Conservation (phyloP, 2,888 invertebrate genomes). For the Flabesymbios commensalis region DNA sequence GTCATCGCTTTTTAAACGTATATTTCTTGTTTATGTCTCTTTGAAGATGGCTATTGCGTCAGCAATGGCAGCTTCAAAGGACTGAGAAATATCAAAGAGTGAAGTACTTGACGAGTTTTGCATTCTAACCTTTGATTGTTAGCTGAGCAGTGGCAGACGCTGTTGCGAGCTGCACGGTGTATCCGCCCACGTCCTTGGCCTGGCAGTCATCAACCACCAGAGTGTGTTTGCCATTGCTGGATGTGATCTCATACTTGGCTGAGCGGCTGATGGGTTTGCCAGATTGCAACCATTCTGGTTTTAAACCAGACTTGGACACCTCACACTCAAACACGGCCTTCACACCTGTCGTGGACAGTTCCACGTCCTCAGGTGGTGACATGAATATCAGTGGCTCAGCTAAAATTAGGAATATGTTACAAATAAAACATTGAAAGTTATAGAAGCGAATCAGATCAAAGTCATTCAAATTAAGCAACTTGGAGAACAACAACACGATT, state of each 20-base stretch:
- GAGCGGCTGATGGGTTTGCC: conserved; percentile 20
- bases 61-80: too few species aligned
- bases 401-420: conserved; percentile 4
- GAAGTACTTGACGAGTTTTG: too few species aligned
- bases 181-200: conserved; percentile 33
- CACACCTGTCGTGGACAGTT: conserved; percentile 19
- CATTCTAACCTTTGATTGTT: conserved; percentile 30
- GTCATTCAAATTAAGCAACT: too few species aligned
- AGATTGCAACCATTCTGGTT: conserved; percentile 77
- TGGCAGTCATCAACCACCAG: conserved; percentile 27
- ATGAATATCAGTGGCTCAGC: conserved; percentile 29
- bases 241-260: conserved; percentile 30
- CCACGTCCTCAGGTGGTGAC: conserved; percentile 26
- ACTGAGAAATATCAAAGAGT: too few species aligned
- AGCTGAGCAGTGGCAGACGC: conserved; percentile 22
- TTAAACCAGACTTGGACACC: conserved; percentile 75
- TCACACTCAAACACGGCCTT: conserved; percentile 74
- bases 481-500: too few species aligned
- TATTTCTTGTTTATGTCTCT: too few species aligned
- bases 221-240: conserved; percentile 14
- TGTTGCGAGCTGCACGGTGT: conserved; percentile 28
- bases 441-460: too few species aligned
- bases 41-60: too few species aligned
- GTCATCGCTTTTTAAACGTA: too few species aligned
- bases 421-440: too few species aligned